These are phyloP conservation scores for Lota lota DNA, from an alignment of 2,113 vertebrate genomes.

Conservation along the genomic window DNA sequence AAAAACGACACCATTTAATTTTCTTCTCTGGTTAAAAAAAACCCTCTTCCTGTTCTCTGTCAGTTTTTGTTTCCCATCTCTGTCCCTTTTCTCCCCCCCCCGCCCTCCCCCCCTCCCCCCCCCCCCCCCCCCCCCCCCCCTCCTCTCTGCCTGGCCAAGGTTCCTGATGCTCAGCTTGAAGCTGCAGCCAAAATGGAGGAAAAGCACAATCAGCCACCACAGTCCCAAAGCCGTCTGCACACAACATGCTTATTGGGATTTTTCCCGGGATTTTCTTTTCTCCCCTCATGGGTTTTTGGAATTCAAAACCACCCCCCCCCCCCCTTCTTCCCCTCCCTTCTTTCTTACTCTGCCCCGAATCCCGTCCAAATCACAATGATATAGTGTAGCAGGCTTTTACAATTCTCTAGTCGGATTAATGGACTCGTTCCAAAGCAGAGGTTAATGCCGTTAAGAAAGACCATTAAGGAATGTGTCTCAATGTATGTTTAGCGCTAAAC, in stretches of 20 bases:
- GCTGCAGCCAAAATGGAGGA: conserved; percentile 69
- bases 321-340: conserved; percentile 19
- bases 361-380: conserved; percentile 24
- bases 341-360: conserved; percentile 18
- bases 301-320: conserved; percentile 2
- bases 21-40: conserved; percentile 62
- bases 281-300: conserved; percentile 13
- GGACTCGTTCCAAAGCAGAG: background rate
- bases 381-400: conserved; percentile 26
- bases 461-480: background rate
- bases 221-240: conserved; percentile 52
- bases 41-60: conserved; percentile 34
- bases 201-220: conserved; percentile 66
- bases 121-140: conserved; percentile 17
- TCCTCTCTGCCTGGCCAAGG: conserved; percentile 55
- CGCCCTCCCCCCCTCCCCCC: conserved; percentile 32
- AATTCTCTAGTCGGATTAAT: conserved; percentile 10
- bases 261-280: conserved; percentile 40
- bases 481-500: too few relatives aligned
- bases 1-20: conserved; percentile 55
- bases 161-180: conserved; percentile 59
- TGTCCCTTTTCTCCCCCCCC: conserved; percentile 40
- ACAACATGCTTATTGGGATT: conserved; percentile 41
- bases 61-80: conserved; percentile 15
- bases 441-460: conserved; percentile 24